Base-by-base conservation (phyloP, 2,888 invertebrate genomes). In the Palloptera scutellata region DNA sequence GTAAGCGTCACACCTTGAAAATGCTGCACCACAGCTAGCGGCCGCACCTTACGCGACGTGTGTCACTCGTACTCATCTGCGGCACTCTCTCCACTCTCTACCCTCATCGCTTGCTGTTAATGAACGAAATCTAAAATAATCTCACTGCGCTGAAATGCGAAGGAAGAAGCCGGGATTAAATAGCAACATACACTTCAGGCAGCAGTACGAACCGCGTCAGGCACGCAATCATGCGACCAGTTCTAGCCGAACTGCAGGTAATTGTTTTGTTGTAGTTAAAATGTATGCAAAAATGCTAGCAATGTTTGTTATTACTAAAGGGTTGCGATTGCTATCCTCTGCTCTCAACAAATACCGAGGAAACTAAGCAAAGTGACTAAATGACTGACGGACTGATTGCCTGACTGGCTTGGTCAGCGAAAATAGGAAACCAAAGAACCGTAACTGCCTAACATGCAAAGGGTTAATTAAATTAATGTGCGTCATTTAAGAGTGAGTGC, bases 391-490 rank as follows among this genome's bases (percentile, higher is more conserved):
- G 17, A 17, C 12, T 41, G 30, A 30, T 8, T 43, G 1, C 1
- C 43, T 41, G 13, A 9, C 12, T 5, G 19, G 19, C 11, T 19
- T 48, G 42, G 30, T 30, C 30, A 40, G 0, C 13, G 20, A 8
- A 6, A 13, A 43, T 19, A 19, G 57, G 58, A 30, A 70, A 71
- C 55, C 65, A 72, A 68, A 61, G 70, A 76, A 79, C 75, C 81
- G 78, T 75, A 77, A 76, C 77, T 70, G 68, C 68, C 69, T 68
- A 73, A 74, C 81, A 81, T 79, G 81, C 81, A 79, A 81, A 72
- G 75, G 73, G 76, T 80, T 81, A 81, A 81, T 81, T 81, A 81
- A 79, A 80, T 78, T 68, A 73, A 73, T 73, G 70, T 63, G 68
- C 41, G 57, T 6, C 30, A 30, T 30, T 30, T 30, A 30, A 30